Evolutionary conservation across 2,113 vertebrate species (phyloP).

Genomic region (Podarcis raffonei): DNA sequence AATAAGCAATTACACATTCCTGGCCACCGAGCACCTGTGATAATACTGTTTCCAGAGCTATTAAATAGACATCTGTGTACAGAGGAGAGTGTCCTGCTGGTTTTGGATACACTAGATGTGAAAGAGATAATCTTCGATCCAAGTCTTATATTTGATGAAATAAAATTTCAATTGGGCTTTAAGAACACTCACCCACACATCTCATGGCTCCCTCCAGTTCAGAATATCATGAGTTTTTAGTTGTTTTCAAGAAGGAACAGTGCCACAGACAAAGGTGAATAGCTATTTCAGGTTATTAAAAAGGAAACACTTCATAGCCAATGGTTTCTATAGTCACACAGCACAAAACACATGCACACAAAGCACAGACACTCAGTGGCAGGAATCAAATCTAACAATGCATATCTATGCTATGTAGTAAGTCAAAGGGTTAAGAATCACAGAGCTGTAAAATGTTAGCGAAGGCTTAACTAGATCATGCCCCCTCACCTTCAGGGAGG

Average conservation of each 20-base stretch:
- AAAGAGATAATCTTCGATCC: neutral
- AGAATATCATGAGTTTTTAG: neutral
- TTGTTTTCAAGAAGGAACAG: neutral
- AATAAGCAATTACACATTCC: conserved; percentile 39
- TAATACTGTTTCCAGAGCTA: conserved; percentile 48
- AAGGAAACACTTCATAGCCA: neutral
- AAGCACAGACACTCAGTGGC: too few species aligned
- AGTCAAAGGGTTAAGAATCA: too few species aligned
- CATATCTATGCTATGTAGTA: too few species aligned
- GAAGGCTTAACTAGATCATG: too few species aligned
- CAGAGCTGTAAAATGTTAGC: too few species aligned
- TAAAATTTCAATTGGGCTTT: neutral
- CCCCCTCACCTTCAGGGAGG: too few species aligned
- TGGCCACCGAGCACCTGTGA: conserved; percentile 44
- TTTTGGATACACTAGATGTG: neutral
- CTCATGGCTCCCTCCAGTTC: neutral
- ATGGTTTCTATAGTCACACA: too few species aligned
- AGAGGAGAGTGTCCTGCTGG: conserved; percentile 19
- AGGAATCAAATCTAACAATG: too few species aligned
- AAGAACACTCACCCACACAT: neutral
- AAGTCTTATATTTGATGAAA: neutral
- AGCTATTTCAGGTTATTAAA: neutral
- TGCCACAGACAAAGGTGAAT: neutral
- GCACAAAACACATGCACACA: neutral
- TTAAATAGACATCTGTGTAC: conserved; percentile 51